Conservation (phyloP, 2,113 vertebrate genomes). For the Ammodytes marinus region DNA sequence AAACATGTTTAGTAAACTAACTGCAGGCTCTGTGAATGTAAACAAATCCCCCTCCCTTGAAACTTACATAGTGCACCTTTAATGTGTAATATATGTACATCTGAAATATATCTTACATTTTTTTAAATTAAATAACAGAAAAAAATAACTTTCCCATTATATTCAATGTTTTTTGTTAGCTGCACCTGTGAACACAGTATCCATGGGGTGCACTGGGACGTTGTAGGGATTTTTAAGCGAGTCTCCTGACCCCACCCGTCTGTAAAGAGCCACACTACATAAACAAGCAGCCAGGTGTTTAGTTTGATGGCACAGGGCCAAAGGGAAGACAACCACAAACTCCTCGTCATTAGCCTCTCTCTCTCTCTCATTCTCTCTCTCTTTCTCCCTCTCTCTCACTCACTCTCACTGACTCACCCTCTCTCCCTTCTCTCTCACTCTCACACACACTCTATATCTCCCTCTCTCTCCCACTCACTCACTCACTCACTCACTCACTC, state of each 20-base stretch:
- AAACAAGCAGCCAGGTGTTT: slow-evolving; percentile 67
- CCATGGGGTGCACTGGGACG: neutral
- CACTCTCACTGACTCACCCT: slow-evolving; percentile 11
- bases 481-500: no score
- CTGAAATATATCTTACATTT: no score
- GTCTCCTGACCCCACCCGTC: slow-evolving; percentile 22
- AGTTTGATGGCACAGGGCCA: slow-evolving; percentile 55
- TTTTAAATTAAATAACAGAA: no score
- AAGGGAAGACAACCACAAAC: slow-evolving; percentile 42
- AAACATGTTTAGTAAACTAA: no score
- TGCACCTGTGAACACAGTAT: no score
- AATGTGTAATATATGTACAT: no score
- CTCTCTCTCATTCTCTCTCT: slow-evolving; percentile 44
- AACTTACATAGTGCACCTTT: no score
- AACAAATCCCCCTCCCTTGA: no score
- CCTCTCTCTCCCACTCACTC: slow-evolving; percentile 35
- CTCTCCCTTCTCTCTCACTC: slow-evolving; percentile 9
- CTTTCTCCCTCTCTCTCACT: neutral
- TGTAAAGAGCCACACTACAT: slow-evolving; percentile 35
- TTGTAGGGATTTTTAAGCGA: slow-evolving; percentile 21
- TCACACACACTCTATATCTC: no score
- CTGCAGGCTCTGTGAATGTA: no score
- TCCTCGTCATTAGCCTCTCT: slow-evolving; percentile 22
- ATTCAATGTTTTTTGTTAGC: no score
- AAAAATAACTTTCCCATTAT: no score